Evolutionary conservation across 1,140 invertebrate species (phyloP).

Genomic region (Euura saliciscinereae): DNA sequence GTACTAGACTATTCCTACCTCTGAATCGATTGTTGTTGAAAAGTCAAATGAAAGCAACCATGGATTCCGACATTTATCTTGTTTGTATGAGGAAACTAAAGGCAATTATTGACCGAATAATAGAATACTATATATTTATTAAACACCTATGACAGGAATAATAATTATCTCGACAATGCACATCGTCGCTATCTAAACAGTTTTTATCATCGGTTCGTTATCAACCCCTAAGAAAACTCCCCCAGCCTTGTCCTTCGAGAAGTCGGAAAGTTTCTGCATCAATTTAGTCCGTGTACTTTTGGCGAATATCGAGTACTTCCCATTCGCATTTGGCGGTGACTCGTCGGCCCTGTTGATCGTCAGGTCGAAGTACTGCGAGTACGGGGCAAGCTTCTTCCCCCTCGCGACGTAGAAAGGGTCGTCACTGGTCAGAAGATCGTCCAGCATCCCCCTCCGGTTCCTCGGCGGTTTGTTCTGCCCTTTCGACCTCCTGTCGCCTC

Average conservation of each 20-base stretch:
- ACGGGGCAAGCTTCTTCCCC: slow-evolving; percentile 26
- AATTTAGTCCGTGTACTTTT: neutral
- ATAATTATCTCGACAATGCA: too few species aligned
- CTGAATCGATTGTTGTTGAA: too few species aligned
- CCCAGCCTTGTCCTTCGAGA: neutral
- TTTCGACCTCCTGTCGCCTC: neutral
- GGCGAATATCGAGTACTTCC: neutral
- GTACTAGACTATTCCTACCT: too few species aligned
- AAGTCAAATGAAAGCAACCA: too few species aligned
- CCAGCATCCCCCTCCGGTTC: slow-evolving; percentile 28
- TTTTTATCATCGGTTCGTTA: too few species aligned
- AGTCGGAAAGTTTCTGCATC: neutral
- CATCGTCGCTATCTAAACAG: too few species aligned
- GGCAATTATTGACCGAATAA: too few species aligned
- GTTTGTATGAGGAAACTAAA: too few species aligned
- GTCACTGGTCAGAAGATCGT: slow-evolving; percentile 27
- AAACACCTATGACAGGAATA: too few species aligned
- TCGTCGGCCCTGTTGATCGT: neutral
- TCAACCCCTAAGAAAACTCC: too few species aligned
- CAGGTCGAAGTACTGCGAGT: neutral
- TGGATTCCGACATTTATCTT: too few species aligned
- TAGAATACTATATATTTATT: too few species aligned
- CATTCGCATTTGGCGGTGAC: neutral
- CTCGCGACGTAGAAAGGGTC: slow-evolving; percentile 41
- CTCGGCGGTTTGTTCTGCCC: slow-evolving; percentile 11